These are phyloP conservation scores for Malurus elegans DNA, from an alignment of 2,113 vertebrate genomes.

Conservation along the genomic window DNA sequence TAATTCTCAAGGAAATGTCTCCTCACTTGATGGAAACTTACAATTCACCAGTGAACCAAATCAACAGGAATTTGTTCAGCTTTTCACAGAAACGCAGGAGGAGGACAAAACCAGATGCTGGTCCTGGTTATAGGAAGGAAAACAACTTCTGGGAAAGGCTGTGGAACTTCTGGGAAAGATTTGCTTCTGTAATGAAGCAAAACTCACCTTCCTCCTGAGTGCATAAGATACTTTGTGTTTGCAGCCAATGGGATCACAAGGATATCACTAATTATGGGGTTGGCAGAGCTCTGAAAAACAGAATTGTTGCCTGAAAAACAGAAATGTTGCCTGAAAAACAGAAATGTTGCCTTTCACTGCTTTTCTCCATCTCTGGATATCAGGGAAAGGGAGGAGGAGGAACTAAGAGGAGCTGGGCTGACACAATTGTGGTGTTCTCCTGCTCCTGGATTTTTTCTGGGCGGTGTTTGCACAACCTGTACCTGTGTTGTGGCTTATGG, in stretches of 20 bases:
- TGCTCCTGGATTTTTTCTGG: not conserved
- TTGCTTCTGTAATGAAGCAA: not conserved
- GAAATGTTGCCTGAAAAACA: no score
- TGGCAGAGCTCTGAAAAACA: not conserved
- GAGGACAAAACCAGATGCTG: not conserved
- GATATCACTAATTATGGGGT: not conserved
- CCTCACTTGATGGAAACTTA: not conserved
- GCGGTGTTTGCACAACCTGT: not conserved
- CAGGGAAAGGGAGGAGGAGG: not conserved
- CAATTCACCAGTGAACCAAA: not conserved
- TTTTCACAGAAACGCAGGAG: not conserved
- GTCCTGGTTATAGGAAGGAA: not conserved
- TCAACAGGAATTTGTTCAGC: not conserved
- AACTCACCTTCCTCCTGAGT: not conserved
- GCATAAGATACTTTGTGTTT: not conserved
- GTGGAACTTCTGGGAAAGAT: not conserved
- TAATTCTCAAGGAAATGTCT: not conserved
- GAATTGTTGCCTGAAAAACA: no score
- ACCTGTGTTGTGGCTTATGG: no score
- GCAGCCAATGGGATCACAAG: not conserved
- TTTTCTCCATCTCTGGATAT: not conserved
- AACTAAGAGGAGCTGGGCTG: accelerated
- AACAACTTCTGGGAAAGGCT: not conserved
- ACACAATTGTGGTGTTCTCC: no score
- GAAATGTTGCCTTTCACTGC: not conserved